Percentiles rank a stretch among this genome's conserved stretches.
phyloP scores from a whole-genome alignment of 2,797 vertebrate species.

The Gobionotothen gibberifrons region DNA sequence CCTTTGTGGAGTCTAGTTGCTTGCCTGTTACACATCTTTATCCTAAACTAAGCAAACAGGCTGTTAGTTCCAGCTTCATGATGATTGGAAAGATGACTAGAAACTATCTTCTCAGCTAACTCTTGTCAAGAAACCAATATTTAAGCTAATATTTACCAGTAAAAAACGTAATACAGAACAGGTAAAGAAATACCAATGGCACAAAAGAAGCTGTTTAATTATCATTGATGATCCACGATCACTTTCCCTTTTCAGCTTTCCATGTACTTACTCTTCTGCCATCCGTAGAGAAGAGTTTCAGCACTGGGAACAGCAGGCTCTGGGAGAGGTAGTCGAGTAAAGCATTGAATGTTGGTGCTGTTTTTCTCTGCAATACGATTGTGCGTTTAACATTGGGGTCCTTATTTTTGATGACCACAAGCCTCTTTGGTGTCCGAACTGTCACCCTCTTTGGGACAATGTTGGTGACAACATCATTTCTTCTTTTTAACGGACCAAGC shows the following conservation, averaged over 20 bases:
- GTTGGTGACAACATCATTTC: conserved; percentile 54
- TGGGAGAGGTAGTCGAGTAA: conserved; percentile 92
- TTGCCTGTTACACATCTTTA: background rate
- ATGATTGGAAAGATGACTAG: background rate
- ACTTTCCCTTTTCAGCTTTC: conserved; percentile 12
- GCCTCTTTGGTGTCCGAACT: conserved; percentile 85
- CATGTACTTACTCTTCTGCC: conserved; percentile 91
- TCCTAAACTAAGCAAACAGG: background rate
- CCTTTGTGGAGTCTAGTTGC: background rate
- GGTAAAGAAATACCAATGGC: background rate
- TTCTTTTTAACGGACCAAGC: conserved; percentile 47
- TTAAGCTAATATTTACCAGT: background rate
- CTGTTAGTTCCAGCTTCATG: background rate
- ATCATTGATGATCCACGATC: background rate
- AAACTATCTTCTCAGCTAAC: background rate
- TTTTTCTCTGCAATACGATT: conserved; percentile 87
- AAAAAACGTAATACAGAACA: background rate
- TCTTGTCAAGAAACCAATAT: background rate
- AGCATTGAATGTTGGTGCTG: conserved; percentile 89
- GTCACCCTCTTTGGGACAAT: conserved; percentile 60
- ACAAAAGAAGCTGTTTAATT: background rate
- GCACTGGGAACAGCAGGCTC: conserved; percentile 89
- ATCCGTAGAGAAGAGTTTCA: conserved; percentile 90
- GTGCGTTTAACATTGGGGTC: conserved; percentile 83
- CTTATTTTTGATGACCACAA: conserved; percentile 91